Evolutionary conservation across 30 jellyfish, hydroid and myxozoan genomes (phyloP).

Genomic region (Chrysaora quinquecirrha): DNA sequence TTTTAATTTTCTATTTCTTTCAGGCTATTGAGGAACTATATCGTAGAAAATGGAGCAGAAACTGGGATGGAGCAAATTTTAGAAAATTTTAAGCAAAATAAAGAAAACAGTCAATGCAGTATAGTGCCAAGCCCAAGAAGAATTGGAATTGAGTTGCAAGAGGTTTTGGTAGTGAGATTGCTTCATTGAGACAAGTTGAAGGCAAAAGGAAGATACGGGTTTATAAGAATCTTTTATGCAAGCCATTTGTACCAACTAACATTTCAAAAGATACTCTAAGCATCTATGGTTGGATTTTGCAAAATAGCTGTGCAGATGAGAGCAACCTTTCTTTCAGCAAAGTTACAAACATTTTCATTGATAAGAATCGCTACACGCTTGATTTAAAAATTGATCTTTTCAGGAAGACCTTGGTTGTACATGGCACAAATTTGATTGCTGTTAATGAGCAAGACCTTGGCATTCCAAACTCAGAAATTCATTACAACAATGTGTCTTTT

Average conservation of each 20-base stretch:
- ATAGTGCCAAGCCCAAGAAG: background rate
- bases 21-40: background rate
- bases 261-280: background rate
- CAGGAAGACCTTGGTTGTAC: too few species aligned
- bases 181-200: background rate
- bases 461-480: too few species aligned
- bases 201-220: background rate
- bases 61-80: background rate
- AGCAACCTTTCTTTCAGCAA: too few species aligned
- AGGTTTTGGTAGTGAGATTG: background rate
- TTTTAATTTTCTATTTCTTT: too few species aligned
- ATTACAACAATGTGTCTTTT: too few species aligned
- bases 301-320: background rate
- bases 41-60: background rate
- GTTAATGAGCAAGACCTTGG: background rate
- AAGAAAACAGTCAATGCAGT: background rate
- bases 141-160: background rate
- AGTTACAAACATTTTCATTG: too few species aligned
- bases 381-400: too few species aligned
- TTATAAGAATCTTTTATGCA: too few species aligned
- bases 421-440: background rate
- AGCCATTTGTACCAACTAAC: background rate
- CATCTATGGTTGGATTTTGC: background rate
- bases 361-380: too few species aligned
- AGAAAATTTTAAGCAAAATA: too few species aligned